Base-by-base conservation (phyloP, 2,113 vertebrate genomes). In the Pygoscelis antarcticus region DNA sequence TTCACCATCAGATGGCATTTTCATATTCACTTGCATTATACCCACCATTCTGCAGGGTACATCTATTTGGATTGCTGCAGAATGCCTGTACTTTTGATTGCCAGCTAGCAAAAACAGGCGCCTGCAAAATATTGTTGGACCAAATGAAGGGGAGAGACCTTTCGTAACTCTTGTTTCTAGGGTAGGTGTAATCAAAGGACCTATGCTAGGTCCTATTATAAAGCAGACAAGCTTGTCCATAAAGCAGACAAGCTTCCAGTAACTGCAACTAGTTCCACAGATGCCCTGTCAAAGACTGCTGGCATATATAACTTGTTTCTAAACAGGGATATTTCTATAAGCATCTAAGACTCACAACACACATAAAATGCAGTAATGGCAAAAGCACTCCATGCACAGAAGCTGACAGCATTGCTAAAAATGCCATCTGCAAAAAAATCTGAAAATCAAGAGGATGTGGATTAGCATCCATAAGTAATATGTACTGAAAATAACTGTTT, bases 371-470 rank as follows among this genome's bases (percentile, higher is more conserved):
- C 46, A 54, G 49, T 38, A 44, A 77, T 46, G 17, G 71, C 85
- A 88, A 62, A 90, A 92, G 54, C 49, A 55, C 19, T 77, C 11
- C n/a, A 32, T 88, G 51, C 46, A 49, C 8, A 76, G 58, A 95
- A 83, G 54, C 58, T 77, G 93, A 90, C 62, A 86, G 55, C 32
- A 54, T 61, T 74, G 76, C 76, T 97, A 55, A 90, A 93, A 90
- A 70, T 78, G 60, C 72, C 65, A 66, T 83, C 83, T 93, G 82
- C 62, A 91, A 77, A 62, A 42, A 81, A 13, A 9, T n/a, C 49
- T 90, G 60, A 81, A 86, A 93, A 94, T 44, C 16, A 77, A 44
- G 46, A 88, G 34, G 65, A 52, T 71, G 64, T 77, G 51, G 68
- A 81, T 91, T 80, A 86, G 36, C 44, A 66, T 52, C 47, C 32